phyloP scores from a whole-genome alignment of 2,113 vertebrate species.

The Ictalurus furcatus region DNA sequence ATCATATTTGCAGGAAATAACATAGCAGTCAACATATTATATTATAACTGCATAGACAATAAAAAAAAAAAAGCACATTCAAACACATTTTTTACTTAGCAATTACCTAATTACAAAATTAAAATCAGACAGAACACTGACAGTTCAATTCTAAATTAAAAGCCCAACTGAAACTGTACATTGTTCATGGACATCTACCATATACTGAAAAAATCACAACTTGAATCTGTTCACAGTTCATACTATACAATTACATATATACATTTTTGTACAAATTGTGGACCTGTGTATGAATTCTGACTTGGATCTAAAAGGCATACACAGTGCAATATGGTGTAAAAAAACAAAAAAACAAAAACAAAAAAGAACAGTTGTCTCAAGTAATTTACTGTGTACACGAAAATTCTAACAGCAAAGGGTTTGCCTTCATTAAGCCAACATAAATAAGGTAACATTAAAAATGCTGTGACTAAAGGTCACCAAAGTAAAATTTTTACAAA shows the following conservation, averaged over 20 bases:
- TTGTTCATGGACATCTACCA: neutral
- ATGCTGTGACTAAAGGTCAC: neutral
- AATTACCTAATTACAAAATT: neutral
- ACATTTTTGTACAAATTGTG: neutral
- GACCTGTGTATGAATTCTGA: neutral
- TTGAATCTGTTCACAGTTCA: neutral
- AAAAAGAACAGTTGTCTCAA: neutral
- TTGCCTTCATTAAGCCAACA: neutral
- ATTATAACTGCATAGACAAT: neutral
- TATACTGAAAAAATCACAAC: neutral
- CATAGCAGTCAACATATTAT: neutral
- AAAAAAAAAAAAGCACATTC: neutral
- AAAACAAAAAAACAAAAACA: neutral
- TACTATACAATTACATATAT: neutral
- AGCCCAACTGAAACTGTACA: conserved; percentile 3
- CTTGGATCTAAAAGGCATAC: neutral
- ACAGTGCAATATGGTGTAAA: neutral
- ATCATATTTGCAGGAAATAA: neutral
- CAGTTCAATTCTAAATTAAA: neutral
- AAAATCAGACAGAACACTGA: neutral
- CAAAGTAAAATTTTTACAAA: neutral
- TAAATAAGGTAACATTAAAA: neutral
- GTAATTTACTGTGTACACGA: neutral
- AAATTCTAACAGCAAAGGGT: neutral
- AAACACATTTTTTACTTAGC: neutral